phyloP scores from a whole-genome alignment of 1,140 invertebrate species.

The Papilio glaucus region DNA sequence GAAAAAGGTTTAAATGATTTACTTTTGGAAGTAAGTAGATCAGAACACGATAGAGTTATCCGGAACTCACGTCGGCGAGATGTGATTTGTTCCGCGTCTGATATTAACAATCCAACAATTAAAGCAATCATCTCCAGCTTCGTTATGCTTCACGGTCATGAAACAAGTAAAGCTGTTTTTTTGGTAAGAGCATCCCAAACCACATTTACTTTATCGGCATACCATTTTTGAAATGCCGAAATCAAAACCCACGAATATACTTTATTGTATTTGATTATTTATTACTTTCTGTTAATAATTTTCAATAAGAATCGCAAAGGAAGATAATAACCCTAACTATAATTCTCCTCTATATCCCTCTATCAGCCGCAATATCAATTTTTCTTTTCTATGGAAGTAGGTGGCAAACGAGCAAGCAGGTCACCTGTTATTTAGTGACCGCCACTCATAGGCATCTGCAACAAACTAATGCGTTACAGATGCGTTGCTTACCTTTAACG shows the following conservation, averaged over 20 bases:
- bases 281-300: too few species aligned
- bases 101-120: constrained; percentile 65
- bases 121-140: constrained; percentile 63
- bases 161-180: constrained; percentile 45
- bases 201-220: constrained; percentile 31
- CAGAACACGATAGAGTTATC: constrained; percentile 60
- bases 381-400: too few species aligned
- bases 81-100: constrained; percentile 68
- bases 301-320: too few species aligned
- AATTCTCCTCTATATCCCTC: too few species aligned
- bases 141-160: constrained; percentile 70
- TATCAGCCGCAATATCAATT: too few species aligned
- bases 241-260: background rate
- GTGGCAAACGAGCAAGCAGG: too few species aligned
- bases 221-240: background rate
- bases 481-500: too few species aligned
- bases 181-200: constrained; percentile 32
- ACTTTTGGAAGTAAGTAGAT: constrained; percentile 67
- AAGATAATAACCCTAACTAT: too few species aligned
- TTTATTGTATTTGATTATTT: too few species aligned
- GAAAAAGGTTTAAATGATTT: constrained; percentile 45
- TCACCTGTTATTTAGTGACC: too few species aligned
- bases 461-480: too few species aligned
- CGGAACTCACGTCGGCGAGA: constrained; percentile 55
- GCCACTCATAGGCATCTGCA: too few species aligned